Base-by-base conservation (phyloP, 2,113 vertebrate genomes). In the Picathartes gymnocephalus region DNA sequence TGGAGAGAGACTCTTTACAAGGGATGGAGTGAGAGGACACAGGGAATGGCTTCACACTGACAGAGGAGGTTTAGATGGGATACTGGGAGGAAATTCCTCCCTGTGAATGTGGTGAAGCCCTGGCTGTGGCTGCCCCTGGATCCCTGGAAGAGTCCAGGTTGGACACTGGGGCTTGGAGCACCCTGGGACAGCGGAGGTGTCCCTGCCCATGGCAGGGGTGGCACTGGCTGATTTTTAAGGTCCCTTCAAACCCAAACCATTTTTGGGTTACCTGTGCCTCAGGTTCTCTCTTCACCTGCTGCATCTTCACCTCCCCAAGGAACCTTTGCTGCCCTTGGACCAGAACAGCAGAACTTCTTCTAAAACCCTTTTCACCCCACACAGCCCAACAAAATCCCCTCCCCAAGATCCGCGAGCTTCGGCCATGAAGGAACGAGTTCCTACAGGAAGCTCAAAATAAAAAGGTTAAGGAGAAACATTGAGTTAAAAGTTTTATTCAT, bases 401-500 rank as follows among this genome's bases (percentile, higher is more conserved):
- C 65, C 80, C 47, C 24, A 8, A 51, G 58, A 48, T 40, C 71
- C 35, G 9, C 0, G 5, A 31, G 27, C 47, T 89, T 57, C 21
- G 6, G 69, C 9, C 50, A 60, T 58, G 22, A 33, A 79, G 58
- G n/a, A 88, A 58, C 19, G 3, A 4, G 7, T 18, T 76, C 60
- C 81, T 44, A 44, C 14, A 20, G 56, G 44, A 80, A 83, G 65
- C 76, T 90, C 82, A 76, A 96, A 95, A 79, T 77, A 83, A 95
- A 56, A 88, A 90, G 64, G 88, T 96, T 91, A 94, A 91, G 65
- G 69, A 92, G 95, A 86, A 95, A 82, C 17, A 90, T 17, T 98
- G 98, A 99, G 99, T 99, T 98, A 99, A 98, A 98, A 99, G 98
- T 99, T 99, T 99, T 99, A 99, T 99, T 99, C 99, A 98, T 99